Evolutionary conservation across 2,113 vertebrate species (phyloP).

Genomic region (Hemicordylus capensis): DNA sequence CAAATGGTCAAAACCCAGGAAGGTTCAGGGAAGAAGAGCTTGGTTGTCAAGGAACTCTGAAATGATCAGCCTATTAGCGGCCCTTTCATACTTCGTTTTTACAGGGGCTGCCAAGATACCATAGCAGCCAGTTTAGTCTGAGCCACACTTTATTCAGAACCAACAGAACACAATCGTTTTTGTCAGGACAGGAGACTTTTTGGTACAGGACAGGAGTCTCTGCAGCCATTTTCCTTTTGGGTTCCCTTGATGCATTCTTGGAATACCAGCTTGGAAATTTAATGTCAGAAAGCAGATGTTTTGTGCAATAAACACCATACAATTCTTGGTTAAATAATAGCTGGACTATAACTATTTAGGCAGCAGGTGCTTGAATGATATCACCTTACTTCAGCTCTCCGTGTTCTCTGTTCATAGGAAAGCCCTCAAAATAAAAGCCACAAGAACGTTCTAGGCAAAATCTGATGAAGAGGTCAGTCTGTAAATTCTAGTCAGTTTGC

Average conservation of each 20-base stretch:
- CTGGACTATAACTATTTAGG: not conserved
- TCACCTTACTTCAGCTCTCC: not conserved
- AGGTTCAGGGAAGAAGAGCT: not conserved
- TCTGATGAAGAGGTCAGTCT: not conserved
- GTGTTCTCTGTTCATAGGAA: not conserved
- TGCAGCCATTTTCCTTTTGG: not conserved
- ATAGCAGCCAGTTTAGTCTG: not conserved
- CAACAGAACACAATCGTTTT: not conserved
- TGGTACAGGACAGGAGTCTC: not conserved
- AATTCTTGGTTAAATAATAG: not conserved
- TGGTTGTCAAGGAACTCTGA: not conserved
- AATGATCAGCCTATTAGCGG: not conserved
- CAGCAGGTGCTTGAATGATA: not conserved
- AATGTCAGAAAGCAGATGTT: not conserved
- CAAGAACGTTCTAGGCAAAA: not conserved
- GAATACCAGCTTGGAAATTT: not conserved
- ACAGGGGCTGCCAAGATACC: not conserved
- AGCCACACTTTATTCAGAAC: not conserved
- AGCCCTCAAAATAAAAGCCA: not conserved
- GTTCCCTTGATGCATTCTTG: not conserved
- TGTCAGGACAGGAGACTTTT: not conserved
- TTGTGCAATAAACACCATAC: not conserved
- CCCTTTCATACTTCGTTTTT: not conserved
- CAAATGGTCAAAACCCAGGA: not conserved
- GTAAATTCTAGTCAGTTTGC: not conserved